Evolutionary conservation across 1,140 invertebrate species (phyloP).

Genomic region (Temnothorax nylanderi): DNA sequence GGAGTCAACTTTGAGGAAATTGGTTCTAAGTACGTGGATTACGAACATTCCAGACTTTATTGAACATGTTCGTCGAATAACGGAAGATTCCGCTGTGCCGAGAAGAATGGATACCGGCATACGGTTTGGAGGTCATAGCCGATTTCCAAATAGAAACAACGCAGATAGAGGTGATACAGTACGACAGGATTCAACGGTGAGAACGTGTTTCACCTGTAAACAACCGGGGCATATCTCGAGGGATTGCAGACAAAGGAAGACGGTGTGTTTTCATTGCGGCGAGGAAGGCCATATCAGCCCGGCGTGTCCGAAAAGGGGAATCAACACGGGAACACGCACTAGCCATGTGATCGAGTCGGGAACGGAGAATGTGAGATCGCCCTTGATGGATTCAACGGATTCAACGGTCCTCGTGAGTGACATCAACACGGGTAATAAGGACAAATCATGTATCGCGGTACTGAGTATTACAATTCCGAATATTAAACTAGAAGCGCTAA

Average conservation of each 20-base stretch:
- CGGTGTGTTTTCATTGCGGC: neutral
- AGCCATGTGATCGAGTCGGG: neutral
- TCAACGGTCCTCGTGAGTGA: too few species aligned
- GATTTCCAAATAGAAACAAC: too few species aligned
- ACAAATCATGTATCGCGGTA: too few species aligned
- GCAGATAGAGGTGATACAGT: too few species aligned
- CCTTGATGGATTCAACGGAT: too few species aligned
- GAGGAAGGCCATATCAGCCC: neutral
- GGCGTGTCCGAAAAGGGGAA: neutral
- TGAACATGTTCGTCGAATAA: neutral
- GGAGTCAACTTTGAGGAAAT: neutral
- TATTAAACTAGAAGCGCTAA: too few species aligned
- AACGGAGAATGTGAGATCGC: neutral
- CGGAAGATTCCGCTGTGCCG: neutral
- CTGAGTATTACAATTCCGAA: too few species aligned
- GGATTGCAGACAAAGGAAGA: neutral
- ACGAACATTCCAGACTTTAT: conserved; percentile 19
- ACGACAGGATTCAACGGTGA: neutral
- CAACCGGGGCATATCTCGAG: neutral
- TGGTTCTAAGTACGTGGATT: neutral
- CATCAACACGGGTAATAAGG: too few species aligned
- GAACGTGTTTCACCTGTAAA: neutral
- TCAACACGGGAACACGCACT: accelerated
- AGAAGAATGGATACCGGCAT: neutral
- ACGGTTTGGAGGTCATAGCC: neutral